Evolutionary conservation across 2,888 invertebrate genomes (phyloP), one percentile per base, ranked within the genome.

Genomic region (Parthenolecanium corni): DNA sequence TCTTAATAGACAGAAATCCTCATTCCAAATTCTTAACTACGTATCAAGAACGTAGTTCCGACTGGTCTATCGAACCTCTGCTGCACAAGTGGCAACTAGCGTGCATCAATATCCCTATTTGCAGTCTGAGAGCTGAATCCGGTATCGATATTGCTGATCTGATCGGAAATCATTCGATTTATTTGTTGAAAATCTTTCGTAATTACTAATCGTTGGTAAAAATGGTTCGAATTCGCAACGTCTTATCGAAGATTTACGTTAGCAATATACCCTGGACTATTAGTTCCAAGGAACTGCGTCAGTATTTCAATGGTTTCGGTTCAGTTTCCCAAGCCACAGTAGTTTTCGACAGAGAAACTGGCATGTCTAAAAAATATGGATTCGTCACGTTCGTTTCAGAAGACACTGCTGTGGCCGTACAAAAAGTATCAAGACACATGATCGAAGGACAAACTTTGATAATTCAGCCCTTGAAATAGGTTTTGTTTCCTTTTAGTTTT

Each of bases 11-110:
- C 70, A 81, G 82, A 66, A 88, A 86, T 75, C 82, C 84, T 64
- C 78, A 80, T 67, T 86, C 89, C 12, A 84, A 86, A 73, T 94
- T 94, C 76, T 80, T 93, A 72, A 91, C 89, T 74, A 85, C 91
- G 64, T 95, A 95, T 75, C 94, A 95, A 77, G 91, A 93, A 73
- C 81, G 95, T 71, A 92, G 91, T 72, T 83, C 89, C 1, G 91
- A 93, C 75, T 91, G 93, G 88, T 89, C 89, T 0, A 88, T 95
- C 71, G 90, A 92, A 71, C 85, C 88, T 72, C 76, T 91, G 54
- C 76, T 95, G 66, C 83, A 84, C 71, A 93, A 93, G 84, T 95
- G 94, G 94, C 82, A 84, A 68, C 77, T 95, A 64, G 80, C 80
- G 69, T 89, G 90, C 68, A 78, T 81, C 31, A 81, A 86, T 64